Base-by-base conservation (phyloP, 2,797 vertebrate genomes). In the Monodelphis domestica region DNA sequence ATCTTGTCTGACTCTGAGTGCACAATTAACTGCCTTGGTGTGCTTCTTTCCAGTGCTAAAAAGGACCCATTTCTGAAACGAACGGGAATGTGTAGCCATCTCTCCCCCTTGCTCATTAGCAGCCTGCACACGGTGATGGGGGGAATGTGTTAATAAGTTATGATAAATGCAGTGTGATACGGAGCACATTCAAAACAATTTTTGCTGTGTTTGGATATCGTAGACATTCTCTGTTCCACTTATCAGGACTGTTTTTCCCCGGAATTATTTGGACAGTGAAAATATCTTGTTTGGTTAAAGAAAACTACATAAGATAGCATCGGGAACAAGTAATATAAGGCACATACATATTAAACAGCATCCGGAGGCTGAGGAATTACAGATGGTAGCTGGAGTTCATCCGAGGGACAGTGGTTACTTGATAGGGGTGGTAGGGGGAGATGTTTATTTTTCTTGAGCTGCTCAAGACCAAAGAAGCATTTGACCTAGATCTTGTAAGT, bases 141-240 rank as follows among this genome's bases (percentile, higher is more conserved):
- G 92, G 14, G 97, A 97, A 96, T 97, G 96, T 0, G 2, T 90
- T 96, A 26, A 90, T 94, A 94, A 95, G 59, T 89, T 92, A 94
- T 91, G 97, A 95, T 95, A 95, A 88, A 94, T 28, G 52, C 89
- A 53, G 88, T 97, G 96, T 96, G 97, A 97, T 95, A 94, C 53
- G 88, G 1, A 53, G 78, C 21, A 87, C 94, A 95, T 33, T 95
- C 94, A 96, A 98, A 98, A 97, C 90, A 98, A 88, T 89, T 94
- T 94, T 97, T 96, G 92, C 97, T 98, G 97, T 91, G 30, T 96
- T 97, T 97, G 97, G 97, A 98, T 96, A 93, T 53, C 92, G 59
- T 94, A 94, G 94, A 91, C 96, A 95, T 96, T 97, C 95, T 94
- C 96, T 95, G 90, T 97, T 94, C 95, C 91, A 91, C 96, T 96